phyloP scores from a whole-genome alignment of 2,797 vertebrate species.

The Cyclopterus lumpus region DNA sequence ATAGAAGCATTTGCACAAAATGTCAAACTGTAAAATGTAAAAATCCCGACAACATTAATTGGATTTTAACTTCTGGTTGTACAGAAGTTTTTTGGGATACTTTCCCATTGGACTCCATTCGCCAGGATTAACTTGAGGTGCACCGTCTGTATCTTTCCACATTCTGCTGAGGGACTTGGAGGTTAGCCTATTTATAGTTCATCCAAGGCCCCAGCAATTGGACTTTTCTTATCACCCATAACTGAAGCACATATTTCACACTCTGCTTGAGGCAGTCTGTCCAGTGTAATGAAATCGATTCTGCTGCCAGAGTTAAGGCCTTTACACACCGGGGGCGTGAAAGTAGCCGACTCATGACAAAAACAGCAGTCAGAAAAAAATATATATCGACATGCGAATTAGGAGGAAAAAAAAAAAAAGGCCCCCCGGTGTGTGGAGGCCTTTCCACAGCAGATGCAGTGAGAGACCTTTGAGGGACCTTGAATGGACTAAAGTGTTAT shows the following conservation, averaged over 20 bases:
- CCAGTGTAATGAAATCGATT: conserved; percentile 49
- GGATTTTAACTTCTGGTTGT: not conserved
- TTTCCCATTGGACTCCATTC: conserved; percentile 9
- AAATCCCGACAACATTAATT: not conserved
- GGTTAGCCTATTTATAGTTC: conserved; percentile 56
- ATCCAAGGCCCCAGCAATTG: conserved; percentile 23
- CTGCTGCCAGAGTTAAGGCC: conserved; percentile 19
- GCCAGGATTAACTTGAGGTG: conserved; percentile 19
- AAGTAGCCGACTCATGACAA: not conserved
- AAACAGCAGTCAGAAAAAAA: not conserved
- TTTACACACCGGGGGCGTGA: not conserved
- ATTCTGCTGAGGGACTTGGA: conserved; percentile 14
- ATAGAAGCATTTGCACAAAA: not conserved
- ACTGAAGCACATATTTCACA: conserved; percentile 38
- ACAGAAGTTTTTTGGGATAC: not conserved
- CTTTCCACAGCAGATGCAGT: conserved; percentile 28
- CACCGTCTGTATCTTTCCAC: conserved; percentile 32
- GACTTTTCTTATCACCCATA: conserved; percentile 39
- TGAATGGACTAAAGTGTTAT: conserved; percentile 30
- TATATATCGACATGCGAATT: not conserved
- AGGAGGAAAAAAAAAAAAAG: not conserved
- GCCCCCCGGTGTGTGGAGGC: not conserved
- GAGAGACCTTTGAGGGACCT: conserved; percentile 30
- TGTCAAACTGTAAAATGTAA: not conserved
- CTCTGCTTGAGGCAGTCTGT: conserved; percentile 47